Evolutionary conservation across 1,140 invertebrate species (phyloP).

Genomic region (Stenopsyche tienmushanensis): DNA sequence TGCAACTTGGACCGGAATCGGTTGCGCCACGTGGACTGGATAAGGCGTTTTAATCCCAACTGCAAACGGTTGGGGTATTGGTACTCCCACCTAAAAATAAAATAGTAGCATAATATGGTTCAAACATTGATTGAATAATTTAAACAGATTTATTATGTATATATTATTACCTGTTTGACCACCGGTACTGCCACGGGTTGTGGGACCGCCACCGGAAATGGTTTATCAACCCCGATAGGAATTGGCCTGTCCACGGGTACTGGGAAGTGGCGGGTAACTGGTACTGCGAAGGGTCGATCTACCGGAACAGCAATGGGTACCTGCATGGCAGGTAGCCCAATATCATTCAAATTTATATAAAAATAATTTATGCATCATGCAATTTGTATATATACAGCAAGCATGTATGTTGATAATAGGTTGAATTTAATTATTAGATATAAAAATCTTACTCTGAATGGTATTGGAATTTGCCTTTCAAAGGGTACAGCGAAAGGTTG

Average conservation of each 20-base stretch:
- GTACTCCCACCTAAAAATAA: conserved; percentile 49
- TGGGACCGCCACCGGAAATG: conserved; percentile 51
- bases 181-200: conserved; percentile 50
- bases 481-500: conserved; percentile 52
- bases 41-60: conserved; percentile 50
- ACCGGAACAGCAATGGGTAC: conserved; percentile 52
- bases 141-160: not conserved
- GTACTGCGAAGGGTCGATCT: conserved; percentile 51
- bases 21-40: conserved; percentile 49
- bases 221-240: conserved; percentile 51
- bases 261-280: conserved; percentile 50
- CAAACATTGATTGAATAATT: not conserved
- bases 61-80: conserved; percentile 52
- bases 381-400: too few species aligned
- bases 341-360: not conserved
- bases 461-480: conserved; percentile 49
- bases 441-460: conserved; percentile 47
- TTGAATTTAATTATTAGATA: not conserved
- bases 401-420: too few species aligned
- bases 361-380: not conserved
- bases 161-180: conserved; percentile 46
- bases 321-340: conserved; percentile 43
- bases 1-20: conserved; percentile 46
- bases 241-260: conserved; percentile 51
- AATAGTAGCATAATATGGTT: not conserved